Base-by-base conservation (phyloP, 2,888 invertebrate species). In the Melikaiella ostensackeni region DNA sequence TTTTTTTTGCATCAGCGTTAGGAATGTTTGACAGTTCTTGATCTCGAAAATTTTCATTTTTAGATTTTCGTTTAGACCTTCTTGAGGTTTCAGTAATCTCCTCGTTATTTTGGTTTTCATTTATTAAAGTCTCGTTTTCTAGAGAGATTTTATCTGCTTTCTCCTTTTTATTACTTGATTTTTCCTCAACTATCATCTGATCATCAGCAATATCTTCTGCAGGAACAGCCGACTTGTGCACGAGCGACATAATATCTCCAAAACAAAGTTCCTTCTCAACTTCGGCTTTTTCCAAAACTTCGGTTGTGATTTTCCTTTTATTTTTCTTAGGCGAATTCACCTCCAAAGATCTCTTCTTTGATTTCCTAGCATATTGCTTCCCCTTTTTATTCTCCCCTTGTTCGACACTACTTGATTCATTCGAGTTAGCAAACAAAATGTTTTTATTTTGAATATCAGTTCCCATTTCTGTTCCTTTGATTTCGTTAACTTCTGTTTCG, bases 321-420 rank as follows among this genome's bases (percentile, higher is more conserved):
- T 85, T 88, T 75, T 87, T 88, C 55, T 82, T 87, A 2, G 86
- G 84, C 1, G 84, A 85, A 24, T 64, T 79, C 2, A 77, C 83
- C 2, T 90, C 90, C n/a, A 88, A 79, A 2, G 88, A 85, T 35
- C 88, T 82, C 74, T 90, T 90, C 64, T 86, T 89, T 30, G 87
- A 86, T 21, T 83, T 85, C 8, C 83, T 78, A 42, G 77, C 77
- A 11, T 74, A 62, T 50, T 50, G 74, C 50, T 77, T 63, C 24
- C 75, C 63, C 0, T 35, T 6, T 61, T 30, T 21, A 59, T 81
- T 70, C 33, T 61, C 30, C 73, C 13, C 74, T 76, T 80, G 77
- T 61, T 66, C 76, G 73, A 59, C 75, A 61, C 62, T 63, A 3
- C 42, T 50, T 5, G 75, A 50, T n/a, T 64, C 76, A 55, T 61